Conservation (phyloP, 30 jellyfish, hydroid and myxozoan genomes). For the Nemopilema nomurai region DNA sequence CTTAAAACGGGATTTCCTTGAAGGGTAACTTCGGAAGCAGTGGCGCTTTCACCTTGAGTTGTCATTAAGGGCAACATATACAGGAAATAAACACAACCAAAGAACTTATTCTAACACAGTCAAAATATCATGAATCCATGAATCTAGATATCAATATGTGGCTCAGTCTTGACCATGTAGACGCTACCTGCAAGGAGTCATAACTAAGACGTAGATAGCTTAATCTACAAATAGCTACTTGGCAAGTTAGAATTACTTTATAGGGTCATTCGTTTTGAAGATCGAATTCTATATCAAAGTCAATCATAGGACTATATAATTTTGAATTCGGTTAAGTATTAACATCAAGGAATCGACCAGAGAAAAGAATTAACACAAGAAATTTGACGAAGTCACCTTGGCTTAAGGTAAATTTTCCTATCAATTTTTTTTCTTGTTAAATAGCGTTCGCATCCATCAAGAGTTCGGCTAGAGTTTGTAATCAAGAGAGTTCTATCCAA, state of each 20-base stretch:
- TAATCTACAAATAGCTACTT: not conserved
- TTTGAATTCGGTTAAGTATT: no score
- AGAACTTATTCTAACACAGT: not conserved
- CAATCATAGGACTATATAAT: not conserved
- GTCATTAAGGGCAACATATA: not conserved
- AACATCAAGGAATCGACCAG: no score
- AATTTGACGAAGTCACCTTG: no score
- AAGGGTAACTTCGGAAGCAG: not conserved
- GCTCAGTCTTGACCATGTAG: not conserved
- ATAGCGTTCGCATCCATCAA: no score
- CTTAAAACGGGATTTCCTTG: slow-evolving; percentile 8
- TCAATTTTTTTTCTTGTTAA: no score
- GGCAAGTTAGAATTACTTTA: not conserved
- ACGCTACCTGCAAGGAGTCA: not conserved
- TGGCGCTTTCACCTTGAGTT: slow-evolving; percentile 22
- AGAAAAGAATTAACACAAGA: no score
- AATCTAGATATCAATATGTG: not conserved
- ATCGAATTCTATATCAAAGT: not conserved
- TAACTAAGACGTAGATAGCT: not conserved
- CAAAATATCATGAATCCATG: not conserved
- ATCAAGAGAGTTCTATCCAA: slow-evolving; percentile 30
- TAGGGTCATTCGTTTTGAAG: not conserved
- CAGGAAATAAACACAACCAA: not conserved
- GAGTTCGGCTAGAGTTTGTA: no score
- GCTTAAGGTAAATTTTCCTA: no score